phyloP scores from a whole-genome alignment of 2,113 vertebrate genomes.

The Lophura nycthemera region DNA sequence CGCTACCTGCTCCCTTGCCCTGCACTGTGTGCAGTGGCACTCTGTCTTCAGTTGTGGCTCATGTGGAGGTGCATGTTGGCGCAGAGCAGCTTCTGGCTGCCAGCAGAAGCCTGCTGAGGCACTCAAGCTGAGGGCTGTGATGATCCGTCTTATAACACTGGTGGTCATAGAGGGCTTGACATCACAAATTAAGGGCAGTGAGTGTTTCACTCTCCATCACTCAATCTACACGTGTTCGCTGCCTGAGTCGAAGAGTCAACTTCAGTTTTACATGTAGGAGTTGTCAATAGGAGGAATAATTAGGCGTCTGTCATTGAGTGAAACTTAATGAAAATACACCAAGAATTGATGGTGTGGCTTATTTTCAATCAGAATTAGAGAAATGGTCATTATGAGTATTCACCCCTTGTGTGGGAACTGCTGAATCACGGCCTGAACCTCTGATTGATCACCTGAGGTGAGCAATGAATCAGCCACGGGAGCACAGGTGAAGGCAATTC shows the following conservation, averaged over 20 bases:
- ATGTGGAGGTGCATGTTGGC: neutral
- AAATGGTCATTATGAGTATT: neutral
- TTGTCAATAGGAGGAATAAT: conserved; percentile 29
- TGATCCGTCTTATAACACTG: neutral
- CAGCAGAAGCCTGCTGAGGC: neutral
- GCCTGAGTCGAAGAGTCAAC: neutral
- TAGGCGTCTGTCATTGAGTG: neutral
- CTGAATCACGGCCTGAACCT: no score
- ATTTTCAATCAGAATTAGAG: conserved; percentile 31
- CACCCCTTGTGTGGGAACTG: neutral
- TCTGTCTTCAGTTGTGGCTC: neutral
- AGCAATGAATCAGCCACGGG: no score
- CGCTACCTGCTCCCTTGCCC: neutral
- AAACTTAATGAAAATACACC: neutral
- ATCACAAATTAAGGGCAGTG: neutral
- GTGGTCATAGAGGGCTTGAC: neutral
- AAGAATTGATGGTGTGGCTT: neutral
- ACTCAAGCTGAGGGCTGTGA: neutral
- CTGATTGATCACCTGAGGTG: no score
- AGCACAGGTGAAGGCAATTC: no score
- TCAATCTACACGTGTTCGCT: neutral
- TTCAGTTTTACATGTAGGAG: neutral
- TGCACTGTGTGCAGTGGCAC: neutral
- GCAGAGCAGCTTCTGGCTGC: neutral
- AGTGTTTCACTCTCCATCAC: neutral